Base-by-base conservation (phyloP, 2,888 invertebrate species). In the Crocallis elinguaria region DNA sequence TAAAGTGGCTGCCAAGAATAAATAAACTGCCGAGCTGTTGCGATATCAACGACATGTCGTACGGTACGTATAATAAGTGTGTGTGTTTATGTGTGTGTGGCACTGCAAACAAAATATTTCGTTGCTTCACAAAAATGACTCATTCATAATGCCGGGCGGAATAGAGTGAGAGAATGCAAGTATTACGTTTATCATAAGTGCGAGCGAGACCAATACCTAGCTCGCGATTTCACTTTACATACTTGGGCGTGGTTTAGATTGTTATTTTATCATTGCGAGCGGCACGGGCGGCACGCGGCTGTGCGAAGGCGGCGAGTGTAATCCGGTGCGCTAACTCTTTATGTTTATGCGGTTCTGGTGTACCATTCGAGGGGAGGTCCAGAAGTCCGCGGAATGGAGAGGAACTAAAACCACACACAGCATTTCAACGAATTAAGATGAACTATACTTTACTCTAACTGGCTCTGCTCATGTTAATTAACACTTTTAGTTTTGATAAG, bases 381-480 rank as follows among this genome's bases (percentile, higher is more conserved):
- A 49, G 49, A 54, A 54, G 49, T 54, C 54, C 44, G 36, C 35
- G 49, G 52, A 53, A 53, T 46, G 45, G 51, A 52, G 52, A 45
- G 13, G 27, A 30, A 45, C 5, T 3, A 5, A 19, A 5, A 19
- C 9, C 3, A 25, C 7, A 8, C 5, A 23, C 8, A 23, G 23
- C 23, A 23, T n/a, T n/a, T n/a, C n/a, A n/a, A n/a, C n/a, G n/a
- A n/a, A n/a, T n/a, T n/a, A n/a, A n/a, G n/a, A n/a, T n/a, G n/a
- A n/a, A n/a, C n/a, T n/a, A n/a, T n/a, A n/a, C n/a, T n/a, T n/a
- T n/a, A n/a, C n/a, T n/a, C n/a, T n/a, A n/a, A n/a, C n/a, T n/a
- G n/a, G n/a, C n/a, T n/a, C n/a, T n/a, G n/a, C n/a, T n/a, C n/a
- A n/a, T n/a, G n/a, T n/a, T n/a, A n/a, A n/a, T n/a, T n/a, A n/a